Evolutionary conservation across 2,797 vertebrate genomes (phyloP), one percentile per base, ranked within the genome.

Genomic region (Dicrostonyx torquatus): DNA sequence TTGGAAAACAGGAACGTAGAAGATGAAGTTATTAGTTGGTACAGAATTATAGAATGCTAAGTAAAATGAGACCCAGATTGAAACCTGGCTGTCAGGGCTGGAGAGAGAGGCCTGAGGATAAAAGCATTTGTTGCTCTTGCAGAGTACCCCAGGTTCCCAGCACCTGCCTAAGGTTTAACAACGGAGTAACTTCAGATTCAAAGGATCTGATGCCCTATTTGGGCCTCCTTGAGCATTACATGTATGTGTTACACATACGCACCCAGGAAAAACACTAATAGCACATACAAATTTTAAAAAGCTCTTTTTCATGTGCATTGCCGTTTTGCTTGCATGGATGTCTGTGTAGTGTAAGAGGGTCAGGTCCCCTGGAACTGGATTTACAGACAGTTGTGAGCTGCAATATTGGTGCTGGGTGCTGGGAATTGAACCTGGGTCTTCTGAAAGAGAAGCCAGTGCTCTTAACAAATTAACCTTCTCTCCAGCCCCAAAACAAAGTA

Each of bases 11-110:
- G 62, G 66, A 8, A 94, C 37, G 9, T 70, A 83, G 45, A 86
- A 84, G 43, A 87, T 29, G 64, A 62, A 91, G 31, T 93, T 95
- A 45, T 34, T 60, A 24, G 31, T 72, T 96, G 55, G 34, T 94
- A 20, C 26, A 80, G 68, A 92, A 70, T 93, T 93, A 77, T 3
- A 95, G 87, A 86, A 68, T 82, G 40, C 87, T 86, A 34, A 93
- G 84, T 60, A 92, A 90, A 90, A 60, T 93, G 66, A 66, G 45
- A 11, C 40, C 58, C 48, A 62, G 10, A 91, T 60, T 91, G 43
- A 94, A 64, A 60, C 68, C 87, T 53, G 7, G 53, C 43, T 85
- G 22, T 86, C 48, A 58, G 29, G 26, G 15, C 79, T 83, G 14
- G n/a, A 60, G 53, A 40, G 13, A 60, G 14, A 20, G 78, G 24